Evolutionary conservation across 2,797 vertebrate species (phyloP).

Genomic region (Clarias fuscus): DNA sequence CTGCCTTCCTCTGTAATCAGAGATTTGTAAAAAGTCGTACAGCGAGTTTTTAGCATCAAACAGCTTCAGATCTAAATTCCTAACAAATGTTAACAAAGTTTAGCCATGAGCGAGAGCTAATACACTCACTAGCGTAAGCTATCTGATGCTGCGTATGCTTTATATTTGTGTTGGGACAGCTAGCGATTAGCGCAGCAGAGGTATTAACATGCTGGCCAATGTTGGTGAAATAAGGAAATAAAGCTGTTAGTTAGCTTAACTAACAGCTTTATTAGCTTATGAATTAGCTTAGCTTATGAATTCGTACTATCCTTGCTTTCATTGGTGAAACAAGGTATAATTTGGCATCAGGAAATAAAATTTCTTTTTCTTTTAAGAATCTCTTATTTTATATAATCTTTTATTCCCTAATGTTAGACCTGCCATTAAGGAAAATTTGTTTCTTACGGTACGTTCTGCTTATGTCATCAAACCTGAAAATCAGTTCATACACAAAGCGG

Average conservation of each 20-base stretch:
- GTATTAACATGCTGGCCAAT: neutral
- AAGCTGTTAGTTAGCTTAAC: neutral
- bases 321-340: neutral
- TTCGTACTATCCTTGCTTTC: neutral
- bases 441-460: too few relatives aligned
- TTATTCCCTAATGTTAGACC: neutral
- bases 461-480: too few relatives aligned
- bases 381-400: neutral
- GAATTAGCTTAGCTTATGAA: neutral
- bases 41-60: neutral
- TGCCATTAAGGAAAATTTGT: neutral
- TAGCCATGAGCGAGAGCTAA: neutral
- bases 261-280: neutral
- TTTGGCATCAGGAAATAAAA: neutral
- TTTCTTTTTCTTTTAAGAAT: neutral
- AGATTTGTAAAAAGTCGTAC: neutral
- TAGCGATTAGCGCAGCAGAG: neutral
- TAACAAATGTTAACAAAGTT: neutral
- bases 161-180: neutral
- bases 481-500: too few relatives aligned
- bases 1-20: neutral
- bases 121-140: neutral
- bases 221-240: neutral
- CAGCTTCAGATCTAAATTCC: neutral
- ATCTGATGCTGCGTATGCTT: neutral